Base-by-base conservation (phyloP, 53 echinoderm and acorn worm genomes). In the Actinopyga echinites region DNA sequence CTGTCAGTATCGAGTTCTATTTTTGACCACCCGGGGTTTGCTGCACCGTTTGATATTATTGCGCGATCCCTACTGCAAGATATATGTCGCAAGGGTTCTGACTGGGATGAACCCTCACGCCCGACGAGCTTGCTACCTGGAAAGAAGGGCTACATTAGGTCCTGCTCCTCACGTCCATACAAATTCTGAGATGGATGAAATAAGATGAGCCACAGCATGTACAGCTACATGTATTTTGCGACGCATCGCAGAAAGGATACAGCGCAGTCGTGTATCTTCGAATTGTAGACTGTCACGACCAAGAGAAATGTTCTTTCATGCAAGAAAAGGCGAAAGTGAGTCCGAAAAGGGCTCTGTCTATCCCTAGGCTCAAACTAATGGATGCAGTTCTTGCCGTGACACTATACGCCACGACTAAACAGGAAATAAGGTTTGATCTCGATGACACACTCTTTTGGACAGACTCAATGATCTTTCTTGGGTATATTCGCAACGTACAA, bases 1-100 rank as follows among this genome's bases (percentile, higher is more conserved):
- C 82, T 90, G 38, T 89, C 93, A 4, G 74, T 84, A 6, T 59
- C 78, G 22, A 91, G 91, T 37, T 90, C 90, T 9, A 53, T 93
- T 33, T 90, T 86, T 87, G 93, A 93, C 29, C 88, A 87, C 30
- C 52, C 75, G 79, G 89, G 84, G 2, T 78, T 84, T 23, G 79
- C 65, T 5, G 84, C 89, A 13, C 89, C 89, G 26, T 83, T 84
- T 74, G 63, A 75, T 60, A 64, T 88, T 64, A 34, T 49, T 22
- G 84, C 78, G 22, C 79, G 75, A 32, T 23, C 64, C 10, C 26
- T 88, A 5, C 65, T 88, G 8, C 84, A 84, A 36, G 84, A 84
- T 23, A 56, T 84, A 52, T 88, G 84, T 63, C 65, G 74, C 35
- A 43, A 75, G 32, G 78, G 83, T 33, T 45, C 44, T 56, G 78